Evolutionary conservation across 2,888 invertebrate species (phyloP), one percentile per base, ranked within the genome.

Genomic region (Lamproptera curius): DNA sequence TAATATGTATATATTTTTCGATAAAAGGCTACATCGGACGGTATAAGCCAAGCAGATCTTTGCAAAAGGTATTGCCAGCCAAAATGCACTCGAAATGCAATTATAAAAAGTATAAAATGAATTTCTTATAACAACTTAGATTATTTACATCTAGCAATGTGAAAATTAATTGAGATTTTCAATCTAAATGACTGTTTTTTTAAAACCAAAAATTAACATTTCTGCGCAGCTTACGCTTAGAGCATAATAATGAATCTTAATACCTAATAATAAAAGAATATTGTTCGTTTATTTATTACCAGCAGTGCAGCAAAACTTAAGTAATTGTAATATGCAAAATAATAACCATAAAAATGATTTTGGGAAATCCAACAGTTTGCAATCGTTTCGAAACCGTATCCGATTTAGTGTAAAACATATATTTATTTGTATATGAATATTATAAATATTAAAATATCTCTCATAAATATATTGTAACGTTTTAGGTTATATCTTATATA

Each of bases 51-150:
- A 77, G 73, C 72, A 62, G 46, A 55, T 54, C 53, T 53, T 52
- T 49, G 47, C 28, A 49, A 47, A 42, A 20, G 51, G 46, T 56
- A n/a, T 54, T 50, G 43, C 46, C 39, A 49, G 42, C 42, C 28
- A 58, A 75, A 77, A 76, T 74, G 73, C 73, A 70, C 66, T 63
- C 54, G 46, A 78, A 78, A 75, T 76, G 72, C 76, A 64, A 61
- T n/a, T n/a, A n/a, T 57, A 57, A 51, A 59, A 58, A 55, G 54
- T 50, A 46, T 57, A 65, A 54, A 55, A 51, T 63, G 54, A 60
- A 56, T 51, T 50, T 28, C 43, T 45, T 46, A 46, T 56, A 50
- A 40, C 64, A 68, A 59, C 59, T 50, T 70, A 59, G 35, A 53
- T 43, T 60, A 61, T 59, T 54, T 61, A 57, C 55, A 60, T 60